Evolutionary conservation across 2,888 invertebrate species (phyloP), one percentile per base, ranked within the genome.

Genomic region (Lydus trimaculatus): DNA sequence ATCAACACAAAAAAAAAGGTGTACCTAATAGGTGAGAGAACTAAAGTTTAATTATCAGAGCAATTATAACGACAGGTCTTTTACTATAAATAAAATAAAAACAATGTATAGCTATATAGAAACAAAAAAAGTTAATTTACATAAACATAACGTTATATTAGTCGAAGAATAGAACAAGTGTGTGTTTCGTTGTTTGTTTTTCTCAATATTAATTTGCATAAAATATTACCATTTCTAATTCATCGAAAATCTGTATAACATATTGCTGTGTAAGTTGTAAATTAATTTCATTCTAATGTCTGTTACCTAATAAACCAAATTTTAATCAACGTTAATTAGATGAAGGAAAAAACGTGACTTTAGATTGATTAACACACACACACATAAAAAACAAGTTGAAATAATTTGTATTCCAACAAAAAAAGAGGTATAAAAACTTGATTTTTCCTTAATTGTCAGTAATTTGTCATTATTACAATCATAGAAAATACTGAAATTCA

Each of bases 131-230:
- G 5, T 15, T 56, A 13, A 56, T 56, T 56, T 56, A 56, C 25
- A 56, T 56, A 56, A 56, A 56, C 23, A 25, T 15, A 56, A 25
- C 13, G 9, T 56, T 56, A 56, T 20, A 48, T n/a, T 20, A 48
- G 9, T 25, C 56, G 3, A 15, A 25, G 15, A 6, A 52, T 52
- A 56, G 56, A 56, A 56, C 56, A 25, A 56, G 56, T 56, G 28
- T 28, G 43, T 43, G 43, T 17, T 43, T 43, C 17, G 56, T 52
- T 56, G 56, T 56, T 56, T 56, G 56, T 56, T 56, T 56, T 56
- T 56, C 43, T 6, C 48, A 56, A 56, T 56, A 4, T 4, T 56
- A 56, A 56, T 56, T 56, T 56, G 13, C 56, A 56, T 56, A 56
- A 56, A 56, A 56, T 56, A 25, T 23, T 23, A 52, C 17, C 23